Evolutionary conservation across 2,888 invertebrate genomes (phyloP).

Genomic region (Pheosia gnoma): DNA sequence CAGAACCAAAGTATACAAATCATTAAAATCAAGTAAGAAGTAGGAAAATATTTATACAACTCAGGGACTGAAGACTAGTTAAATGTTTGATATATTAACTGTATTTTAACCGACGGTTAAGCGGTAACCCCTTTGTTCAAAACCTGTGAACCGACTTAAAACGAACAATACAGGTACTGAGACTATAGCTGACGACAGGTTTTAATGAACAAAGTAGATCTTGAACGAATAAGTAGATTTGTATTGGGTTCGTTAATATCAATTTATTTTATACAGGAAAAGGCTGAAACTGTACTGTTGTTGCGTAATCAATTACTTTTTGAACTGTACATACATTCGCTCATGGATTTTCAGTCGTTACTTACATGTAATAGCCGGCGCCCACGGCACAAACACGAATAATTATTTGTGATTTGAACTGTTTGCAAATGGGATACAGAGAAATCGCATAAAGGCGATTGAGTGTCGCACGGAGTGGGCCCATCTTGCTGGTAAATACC

Average conservation of each 20-base stretch:
- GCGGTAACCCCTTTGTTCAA: conserved; percentile 79
- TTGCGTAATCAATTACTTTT: conserved; percentile 59
- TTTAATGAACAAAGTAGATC: conserved; percentile 80
- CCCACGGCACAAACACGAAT: background rate
- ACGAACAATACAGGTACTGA: conserved; percentile 74
- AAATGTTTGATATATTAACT: conserved; percentile 84
- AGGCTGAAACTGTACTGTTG: conserved; percentile 67
- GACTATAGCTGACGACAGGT: conserved; percentile 74
- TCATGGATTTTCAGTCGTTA: conserved; percentile 46
- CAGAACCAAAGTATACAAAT: conserved; percentile 84
- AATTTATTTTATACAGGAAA: conserved; percentile 56
- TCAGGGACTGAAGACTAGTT: conserved; percentile 84
- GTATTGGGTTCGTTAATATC: conserved; percentile 54
- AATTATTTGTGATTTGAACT: background rate
- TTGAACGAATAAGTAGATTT: conserved; percentile 69
- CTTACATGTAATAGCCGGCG: conserved; percentile 23
- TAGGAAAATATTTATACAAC: conserved; percentile 84
- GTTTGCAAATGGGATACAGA: background rate
- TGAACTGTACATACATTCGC: conserved; percentile 66
- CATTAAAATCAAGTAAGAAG: conserved; percentile 83
- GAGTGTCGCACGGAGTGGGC: background rate
- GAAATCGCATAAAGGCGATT: background rate
- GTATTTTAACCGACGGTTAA: conserved; percentile 81
- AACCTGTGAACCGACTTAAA: conserved; percentile 78
- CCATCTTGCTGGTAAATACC: conserved; percentile 34